A percentile compares a stretch with the other conserved stretches of the same genome.
These are phyloP conservation scores for Oryzias curvinotus DNA, from an alignment of 2,113 vertebrate genomes.

Conservation along the genomic window DNA sequence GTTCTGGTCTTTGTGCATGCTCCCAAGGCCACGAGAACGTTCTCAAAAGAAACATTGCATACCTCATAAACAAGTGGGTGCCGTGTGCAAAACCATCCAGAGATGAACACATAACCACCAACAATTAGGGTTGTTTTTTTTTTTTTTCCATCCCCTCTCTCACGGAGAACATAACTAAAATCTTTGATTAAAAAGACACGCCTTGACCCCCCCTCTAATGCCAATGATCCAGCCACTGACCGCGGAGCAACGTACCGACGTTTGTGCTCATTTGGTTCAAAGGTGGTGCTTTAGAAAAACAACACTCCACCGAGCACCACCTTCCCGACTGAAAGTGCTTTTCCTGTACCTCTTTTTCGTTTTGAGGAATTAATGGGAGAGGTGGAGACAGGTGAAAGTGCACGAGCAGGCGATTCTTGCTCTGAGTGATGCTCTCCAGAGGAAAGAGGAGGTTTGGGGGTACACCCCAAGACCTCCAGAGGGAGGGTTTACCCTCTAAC, in stretches of 20 bases:
- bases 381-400: conserved; percentile 34
- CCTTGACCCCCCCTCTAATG: conserved; percentile 35
- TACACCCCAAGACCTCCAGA: conserved; percentile 45
- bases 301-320: too few relatives aligned
- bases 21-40: conserved; percentile 73
- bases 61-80: conserved; percentile 67
- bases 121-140: conserved; percentile 20
- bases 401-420: conserved; percentile 30
- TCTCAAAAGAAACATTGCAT: conserved; percentile 72
- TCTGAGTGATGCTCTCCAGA: conserved; percentile 15
- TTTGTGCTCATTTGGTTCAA: conserved; percentile 49
- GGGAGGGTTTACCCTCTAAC: conserved; percentile 24
- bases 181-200: conserved; percentile 17
- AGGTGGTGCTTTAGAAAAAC: background rate
- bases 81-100: conserved; percentile 69
- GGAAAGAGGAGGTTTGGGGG: conserved; percentile 46
- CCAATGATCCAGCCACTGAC: conserved; percentile 27
- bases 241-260: conserved; percentile 29
- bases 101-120: conserved; percentile 32
- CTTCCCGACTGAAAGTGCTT: conserved; percentile 40
- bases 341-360: conserved; percentile 40
- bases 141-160: conserved; percentile 18
- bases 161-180: conserved; percentile 35
- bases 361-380: conserved; percentile 4
- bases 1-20: conserved; percentile 69